Base-by-base conservation (phyloP, 2,797 vertebrate species). In the Heteromormyrus szaboi region DNA sequence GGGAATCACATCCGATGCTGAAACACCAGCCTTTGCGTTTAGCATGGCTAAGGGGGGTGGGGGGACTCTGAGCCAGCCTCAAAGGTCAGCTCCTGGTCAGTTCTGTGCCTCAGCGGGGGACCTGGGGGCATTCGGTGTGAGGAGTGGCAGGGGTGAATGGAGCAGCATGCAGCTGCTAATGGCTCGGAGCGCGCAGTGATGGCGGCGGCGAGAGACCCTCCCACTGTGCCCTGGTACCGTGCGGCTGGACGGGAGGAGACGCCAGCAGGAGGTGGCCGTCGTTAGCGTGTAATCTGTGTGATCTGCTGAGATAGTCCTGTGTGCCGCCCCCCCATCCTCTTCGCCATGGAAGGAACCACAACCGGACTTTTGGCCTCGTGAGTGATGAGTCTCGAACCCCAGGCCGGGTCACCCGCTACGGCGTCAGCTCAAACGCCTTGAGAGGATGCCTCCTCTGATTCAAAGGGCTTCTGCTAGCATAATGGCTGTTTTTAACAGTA, bases 121-220 rank as follows among this genome's bases (percentile, higher is more conserved):
- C 81, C 81, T 56, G 53, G 56, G 85, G 88, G 85, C 62, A 83
- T 88, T 56, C 29, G n/a, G 76, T 51, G 85, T 22, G 46, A 54
- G 37, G 22, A 17, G 62, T 17, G 84, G 87, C 46, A 25, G 48
- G 79, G 33, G 12, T 25, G 44, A 68, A 89, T 4, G 76, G 83
- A 54, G 84, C 6, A 88, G 33, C 59, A 11, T 3, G 46, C 37
- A 87, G 48, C 54, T 88, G 79, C 84, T 90, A 90, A 90, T 90
- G 88, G 90, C 11, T 81, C 53, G 81, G 51, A 65, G 48, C 29
- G 19, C 7, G 3, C 22, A 46, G 48, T 37, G 84, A 86, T 37
- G 62, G 25, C n/a, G 9, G n/a, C 2, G 59, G 59, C 7, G 0
- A 9, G 44, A 29, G 87, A 72, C 41, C 48, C 62, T 9, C 53